Percentiles rank a stretch among this genome's conserved stretches.
These are phyloP conservation scores for Hedya salicella DNA, from an alignment of 2,888 invertebrate genomes.

Conservation along the genomic window DNA sequence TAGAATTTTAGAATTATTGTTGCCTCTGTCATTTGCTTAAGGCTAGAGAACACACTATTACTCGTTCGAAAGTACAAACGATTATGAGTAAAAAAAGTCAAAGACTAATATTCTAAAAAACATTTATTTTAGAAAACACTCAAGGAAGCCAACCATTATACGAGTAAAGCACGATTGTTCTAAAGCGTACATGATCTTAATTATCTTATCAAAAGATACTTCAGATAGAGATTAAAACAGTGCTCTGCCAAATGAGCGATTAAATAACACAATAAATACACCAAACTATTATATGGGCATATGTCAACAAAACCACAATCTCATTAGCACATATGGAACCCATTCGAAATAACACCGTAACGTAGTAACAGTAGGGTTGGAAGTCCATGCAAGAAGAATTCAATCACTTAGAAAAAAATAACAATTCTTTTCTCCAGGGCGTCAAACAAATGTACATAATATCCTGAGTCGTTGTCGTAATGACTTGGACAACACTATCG, in stretches of 20 bases:
- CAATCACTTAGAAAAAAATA: constrained; percentile 39
- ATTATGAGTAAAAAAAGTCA: too few species aligned
- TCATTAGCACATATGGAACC: constrained; percentile 14
- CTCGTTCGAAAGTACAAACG: too few species aligned
- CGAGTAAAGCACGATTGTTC: too few species aligned
- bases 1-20: too few species aligned
- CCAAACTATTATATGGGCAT: background rate
- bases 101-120: too few species aligned
- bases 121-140: too few species aligned
- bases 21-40: too few species aligned
- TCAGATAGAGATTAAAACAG: too few species aligned
- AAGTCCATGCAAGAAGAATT: constrained; percentile 2
- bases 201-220: background rate
- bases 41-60: too few species aligned
- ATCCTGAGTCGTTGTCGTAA: constrained; percentile 57
- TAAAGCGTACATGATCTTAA: background rate
- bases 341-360: constrained; percentile 19
- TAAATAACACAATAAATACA: background rate
- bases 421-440: constrained; percentile 35
- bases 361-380: background rate
- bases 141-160: too few species aligned
- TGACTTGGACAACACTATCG: constrained; percentile 58
- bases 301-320: constrained; percentile 34
- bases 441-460: constrained; percentile 59
- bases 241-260: background rate